These are phyloP conservation scores for Nasua narica DNA, from an alignment of 2,797 vertebrate species.

Conservation along the genomic window DNA sequence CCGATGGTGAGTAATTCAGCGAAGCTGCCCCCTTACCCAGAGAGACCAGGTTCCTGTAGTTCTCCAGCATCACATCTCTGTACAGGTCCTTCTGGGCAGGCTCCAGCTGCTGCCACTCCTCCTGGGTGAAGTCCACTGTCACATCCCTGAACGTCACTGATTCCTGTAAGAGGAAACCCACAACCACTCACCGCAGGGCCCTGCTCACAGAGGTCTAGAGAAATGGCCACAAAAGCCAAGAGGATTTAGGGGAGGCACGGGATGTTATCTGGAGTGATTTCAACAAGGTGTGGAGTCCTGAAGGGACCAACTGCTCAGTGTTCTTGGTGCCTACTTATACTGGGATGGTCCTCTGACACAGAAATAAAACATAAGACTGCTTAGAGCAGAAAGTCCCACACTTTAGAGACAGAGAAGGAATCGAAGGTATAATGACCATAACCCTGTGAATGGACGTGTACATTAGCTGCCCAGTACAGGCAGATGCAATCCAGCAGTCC, in stretches of 20 bases:
- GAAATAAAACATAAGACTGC: not conserved
- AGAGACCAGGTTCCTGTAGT: slow-evolving; percentile 7
- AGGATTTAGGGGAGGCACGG: not conserved
- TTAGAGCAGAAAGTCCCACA: not conserved
- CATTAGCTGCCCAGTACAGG: not conserved
- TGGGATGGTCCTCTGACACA: not conserved
- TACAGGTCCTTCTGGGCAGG: slow-evolving; percentile 42
- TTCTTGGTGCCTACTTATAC: not conserved
- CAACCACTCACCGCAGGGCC: not conserved
- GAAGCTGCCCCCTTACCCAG: slow-evolving; percentile 11
- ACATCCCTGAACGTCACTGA: slow-evolving; percentile 12
- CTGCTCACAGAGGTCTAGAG: not conserved
- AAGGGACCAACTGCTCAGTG: not conserved
- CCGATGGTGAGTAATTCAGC: not conserved
- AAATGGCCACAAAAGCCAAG: not conserved
- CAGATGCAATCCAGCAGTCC: not conserved
- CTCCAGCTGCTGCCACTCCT: slow-evolving; percentile 38
- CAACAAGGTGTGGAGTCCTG: not conserved
- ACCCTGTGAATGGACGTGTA: fast-evolving
- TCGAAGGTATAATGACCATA: not conserved
- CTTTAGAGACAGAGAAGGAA: not conserved
- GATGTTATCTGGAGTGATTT: not conserved
- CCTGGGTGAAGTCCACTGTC: slow-evolving; percentile 40
- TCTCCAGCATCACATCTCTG: slow-evolving; percentile 34
- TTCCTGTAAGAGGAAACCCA: slow-evolving; percentile 30